These are phyloP conservation scores for Zaprionus capensis DNA, from an alignment of 1,140 invertebrate species.

Conservation along the genomic window DNA sequence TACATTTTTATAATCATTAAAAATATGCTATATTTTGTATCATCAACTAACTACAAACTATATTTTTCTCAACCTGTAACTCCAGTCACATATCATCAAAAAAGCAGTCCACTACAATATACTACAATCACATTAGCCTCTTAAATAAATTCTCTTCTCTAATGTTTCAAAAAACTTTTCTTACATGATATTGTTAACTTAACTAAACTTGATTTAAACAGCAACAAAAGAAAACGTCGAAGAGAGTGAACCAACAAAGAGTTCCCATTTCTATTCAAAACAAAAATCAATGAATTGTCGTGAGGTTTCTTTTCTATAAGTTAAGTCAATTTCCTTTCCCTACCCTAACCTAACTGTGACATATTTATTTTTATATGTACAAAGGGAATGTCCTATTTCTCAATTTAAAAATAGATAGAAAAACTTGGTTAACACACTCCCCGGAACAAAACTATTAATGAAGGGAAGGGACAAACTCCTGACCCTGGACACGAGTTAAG, in stretches of 20 bases:
- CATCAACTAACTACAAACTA: no score
- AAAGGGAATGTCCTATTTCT: slow-evolving; percentile 16
- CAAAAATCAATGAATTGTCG: slow-evolving; percentile 21
- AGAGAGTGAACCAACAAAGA: neutral
- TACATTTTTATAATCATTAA: no score
- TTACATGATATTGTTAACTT: neutral
- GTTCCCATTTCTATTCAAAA: slow-evolving; percentile 5
- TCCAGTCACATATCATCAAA: no score
- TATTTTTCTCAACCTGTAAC: no score
- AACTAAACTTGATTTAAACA: neutral
- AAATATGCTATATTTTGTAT: no score
- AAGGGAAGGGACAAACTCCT: neutral
- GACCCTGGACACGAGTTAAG: slow-evolving; percentile 33
- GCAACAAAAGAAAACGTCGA: neutral
- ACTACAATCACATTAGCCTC: neutral
- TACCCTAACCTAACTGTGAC: slow-evolving; percentile 8
- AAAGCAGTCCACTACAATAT: no score
- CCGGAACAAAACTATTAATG: neutral
- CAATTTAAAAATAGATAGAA: slow-evolving; percentile 19
- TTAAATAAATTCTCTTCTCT: neutral
- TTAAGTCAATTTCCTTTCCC: slow-evolving; percentile 11
- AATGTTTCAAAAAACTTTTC: neutral
- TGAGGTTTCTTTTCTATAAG: neutral
- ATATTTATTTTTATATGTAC: slow-evolving; percentile 9
- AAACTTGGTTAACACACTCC: slow-evolving; percentile 7